Conservation (phyloP, 2,888 invertebrate species). For the Coenonympha glycerion region DNA sequence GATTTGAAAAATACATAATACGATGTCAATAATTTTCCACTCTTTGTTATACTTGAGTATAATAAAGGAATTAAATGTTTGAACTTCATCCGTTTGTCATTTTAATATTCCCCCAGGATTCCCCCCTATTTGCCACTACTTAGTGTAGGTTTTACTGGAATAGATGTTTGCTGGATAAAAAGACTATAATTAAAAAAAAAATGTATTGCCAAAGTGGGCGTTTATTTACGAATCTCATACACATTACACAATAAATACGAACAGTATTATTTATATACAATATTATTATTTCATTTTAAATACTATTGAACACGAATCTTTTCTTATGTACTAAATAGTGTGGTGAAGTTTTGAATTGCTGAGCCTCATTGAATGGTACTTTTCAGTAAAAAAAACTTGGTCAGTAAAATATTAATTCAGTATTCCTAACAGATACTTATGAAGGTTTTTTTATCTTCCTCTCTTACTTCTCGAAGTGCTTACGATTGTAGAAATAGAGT, state of each 20-base stretch:
- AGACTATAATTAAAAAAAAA: constrained; percentile 38
- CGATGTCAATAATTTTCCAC: not conserved
- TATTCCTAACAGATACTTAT: no score
- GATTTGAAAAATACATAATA: constrained; percentile 8
- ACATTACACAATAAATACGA: constrained; percentile 55
- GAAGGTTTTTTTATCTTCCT: no score
- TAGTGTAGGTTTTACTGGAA: no score
- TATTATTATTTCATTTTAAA: constrained; percentile 17
- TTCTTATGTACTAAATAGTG: constrained; percentile 6
- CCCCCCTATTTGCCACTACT: no score
- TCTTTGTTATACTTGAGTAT: constrained; percentile 14
- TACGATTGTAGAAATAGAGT: no score
- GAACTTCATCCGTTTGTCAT: not conserved
- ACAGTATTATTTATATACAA: constrained; percentile 46
- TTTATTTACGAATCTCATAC: constrained; percentile 59
- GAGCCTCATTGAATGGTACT: no score
- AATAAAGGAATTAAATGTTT: constrained; percentile 1
- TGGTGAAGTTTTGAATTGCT: constrained; percentile 14
- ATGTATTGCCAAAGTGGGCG: constrained; percentile 65
- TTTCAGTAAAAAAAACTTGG: no score
- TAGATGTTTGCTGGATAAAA: no score
- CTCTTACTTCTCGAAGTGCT: no score
- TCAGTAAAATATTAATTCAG: no score
- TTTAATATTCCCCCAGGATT: constrained; percentile 1
- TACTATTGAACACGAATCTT: constrained; percentile 56